These are phyloP conservation scores for Calosoma granatense DNA, from an alignment of 1,140 invertebrate species.

Conservation along the genomic window DNA sequence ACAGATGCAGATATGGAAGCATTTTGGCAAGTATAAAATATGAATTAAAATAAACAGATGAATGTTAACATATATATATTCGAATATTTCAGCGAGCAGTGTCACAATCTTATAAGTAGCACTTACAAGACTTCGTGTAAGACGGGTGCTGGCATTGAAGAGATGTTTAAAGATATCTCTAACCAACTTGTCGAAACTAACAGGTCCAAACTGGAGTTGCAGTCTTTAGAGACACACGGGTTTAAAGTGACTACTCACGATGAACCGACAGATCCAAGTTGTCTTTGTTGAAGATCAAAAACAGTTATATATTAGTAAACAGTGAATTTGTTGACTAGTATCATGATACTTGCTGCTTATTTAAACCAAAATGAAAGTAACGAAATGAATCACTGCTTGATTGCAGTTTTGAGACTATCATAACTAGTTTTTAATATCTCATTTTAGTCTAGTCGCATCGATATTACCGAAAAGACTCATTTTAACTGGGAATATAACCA, in stretches of 20 bases:
- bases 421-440: no score
- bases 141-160: constrained; percentile 73
- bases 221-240: constrained; percentile 63
- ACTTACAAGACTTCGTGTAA: constrained; percentile 89
- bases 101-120: constrained; percentile 78
- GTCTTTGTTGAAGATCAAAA: constrained; percentile 27
- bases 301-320: not conserved
- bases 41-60: constrained; percentile 9
- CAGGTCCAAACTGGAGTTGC: constrained; percentile 69
- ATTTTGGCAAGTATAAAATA: constrained; percentile 56
- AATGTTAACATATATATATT: constrained; percentile 1
- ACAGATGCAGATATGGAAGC: constrained; percentile 82
- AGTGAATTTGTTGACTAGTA: not conserved
- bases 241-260: constrained; percentile 64
- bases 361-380: no score
- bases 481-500: no score
- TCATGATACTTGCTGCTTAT: no score
- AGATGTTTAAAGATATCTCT: constrained; percentile 86
- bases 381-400: no score
- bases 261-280: constrained; percentile 40
- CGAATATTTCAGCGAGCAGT: constrained; percentile 68
- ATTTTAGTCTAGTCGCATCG: no score
- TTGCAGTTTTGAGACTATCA: no score
- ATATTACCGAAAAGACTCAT: no score
- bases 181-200: constrained; percentile 65